A percentile compares a stretch with the other conserved stretches of the same genome.
phyloP scores from a whole-genome alignment of 2,113 vertebrate genomes.

The Emydocephalus ijimae region DNA sequence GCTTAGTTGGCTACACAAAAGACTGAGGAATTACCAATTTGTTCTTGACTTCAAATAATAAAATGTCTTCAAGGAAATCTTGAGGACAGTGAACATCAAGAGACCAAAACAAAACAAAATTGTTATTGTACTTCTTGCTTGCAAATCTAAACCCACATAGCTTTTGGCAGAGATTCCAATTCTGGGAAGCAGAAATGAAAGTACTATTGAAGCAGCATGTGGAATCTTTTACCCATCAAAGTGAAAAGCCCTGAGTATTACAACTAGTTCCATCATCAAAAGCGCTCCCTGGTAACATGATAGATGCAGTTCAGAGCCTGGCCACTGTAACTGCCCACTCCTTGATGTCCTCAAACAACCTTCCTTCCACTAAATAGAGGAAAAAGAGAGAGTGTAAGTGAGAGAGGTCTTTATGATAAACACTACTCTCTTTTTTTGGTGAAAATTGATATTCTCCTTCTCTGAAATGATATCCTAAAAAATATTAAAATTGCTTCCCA shows the following conservation, averaged over 20 bases:
- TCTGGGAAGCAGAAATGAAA: slow-evolving; percentile 12
- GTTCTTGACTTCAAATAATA: background rate
- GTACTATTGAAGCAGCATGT: slow-evolving; percentile 5
- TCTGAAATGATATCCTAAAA: background rate
- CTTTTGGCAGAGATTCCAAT: background rate
- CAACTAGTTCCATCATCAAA: slow-evolving; percentile 21
- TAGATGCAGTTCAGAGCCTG: slow-evolving; percentile 13
- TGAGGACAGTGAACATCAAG: background rate
- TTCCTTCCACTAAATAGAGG: background rate
- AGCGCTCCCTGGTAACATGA: slow-evolving; percentile 1
- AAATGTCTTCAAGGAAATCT: background rate
- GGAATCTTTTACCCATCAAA: slow-evolving; percentile 26
- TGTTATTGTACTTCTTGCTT: background rate
- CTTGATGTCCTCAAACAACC: slow-evolving; percentile 5
- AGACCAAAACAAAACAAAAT: background rate
- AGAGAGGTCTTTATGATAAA: background rate
- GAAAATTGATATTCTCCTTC: slow-evolving; percentile 16
- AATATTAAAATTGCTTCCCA: background rate
- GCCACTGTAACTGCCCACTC: slow-evolving; percentile 10
- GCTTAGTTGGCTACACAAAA: background rate
- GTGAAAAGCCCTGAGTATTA: slow-evolving; percentile 9
- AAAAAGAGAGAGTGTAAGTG: background rate
- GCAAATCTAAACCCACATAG: background rate
- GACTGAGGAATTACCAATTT: background rate
- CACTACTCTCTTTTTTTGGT: background rate